These are phyloP conservation scores for Helobdella robusta DNA, from an alignment of 2,888 invertebrate species.

Conservation along the genomic window DNA sequence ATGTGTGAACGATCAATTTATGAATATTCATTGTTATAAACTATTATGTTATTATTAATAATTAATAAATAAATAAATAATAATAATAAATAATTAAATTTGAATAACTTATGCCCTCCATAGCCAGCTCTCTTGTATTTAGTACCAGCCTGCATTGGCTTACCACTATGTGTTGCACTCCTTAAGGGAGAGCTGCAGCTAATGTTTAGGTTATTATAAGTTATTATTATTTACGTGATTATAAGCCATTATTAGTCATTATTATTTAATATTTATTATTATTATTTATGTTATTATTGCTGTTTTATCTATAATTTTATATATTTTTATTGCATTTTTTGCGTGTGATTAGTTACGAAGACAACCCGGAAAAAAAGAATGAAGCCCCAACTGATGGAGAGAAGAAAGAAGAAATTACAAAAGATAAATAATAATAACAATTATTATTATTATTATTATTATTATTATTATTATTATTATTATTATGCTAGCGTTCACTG, in stretches of 20 bases:
- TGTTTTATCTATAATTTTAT: background rate
- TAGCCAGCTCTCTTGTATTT: conserved; percentile 90
- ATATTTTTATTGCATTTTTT: background rate
- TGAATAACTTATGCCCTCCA: no score
- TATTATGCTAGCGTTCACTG: no score
- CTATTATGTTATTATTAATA: no score
- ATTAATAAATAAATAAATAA: no score
- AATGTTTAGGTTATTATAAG: conserved; percentile 64
- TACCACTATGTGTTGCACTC: conserved; percentile 76
- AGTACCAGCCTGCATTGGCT: conserved; percentile 87
- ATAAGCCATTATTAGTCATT: no score
- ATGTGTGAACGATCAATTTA: no score
- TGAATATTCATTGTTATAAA: no score
- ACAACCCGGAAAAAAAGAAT: conserved; percentile 10
- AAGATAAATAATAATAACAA: background rate
- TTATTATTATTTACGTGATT: background rate
- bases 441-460: no score
- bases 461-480: no score
- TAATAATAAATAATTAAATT: no score
- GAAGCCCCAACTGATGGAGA: background rate
- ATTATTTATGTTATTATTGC: background rate
- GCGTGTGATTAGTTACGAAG: conserved; percentile 12
- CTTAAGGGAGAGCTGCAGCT: conserved; percentile 79
- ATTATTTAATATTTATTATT: background rate
- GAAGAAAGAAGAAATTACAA: background rate